These are phyloP conservation scores for Homarus gammarus DNA, from an alignment of 2,888 invertebrate species.

Conservation along the genomic window DNA sequence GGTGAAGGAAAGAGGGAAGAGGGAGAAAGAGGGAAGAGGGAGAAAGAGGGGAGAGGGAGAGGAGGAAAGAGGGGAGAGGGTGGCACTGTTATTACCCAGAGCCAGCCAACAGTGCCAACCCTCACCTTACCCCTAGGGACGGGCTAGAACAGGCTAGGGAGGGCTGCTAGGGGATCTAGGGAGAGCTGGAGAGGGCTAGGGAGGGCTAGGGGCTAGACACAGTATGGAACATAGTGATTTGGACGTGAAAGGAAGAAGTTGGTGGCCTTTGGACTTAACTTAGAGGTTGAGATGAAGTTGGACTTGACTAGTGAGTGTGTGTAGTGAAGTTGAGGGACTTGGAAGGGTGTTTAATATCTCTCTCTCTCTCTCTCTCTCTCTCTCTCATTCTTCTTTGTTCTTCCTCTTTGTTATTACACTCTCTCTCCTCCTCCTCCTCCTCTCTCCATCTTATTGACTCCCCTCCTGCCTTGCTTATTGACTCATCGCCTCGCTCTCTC, in stretches of 20 bases:
- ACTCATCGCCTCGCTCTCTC: neutral
- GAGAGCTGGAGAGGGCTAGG: too few species aligned
- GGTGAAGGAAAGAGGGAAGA: neutral
- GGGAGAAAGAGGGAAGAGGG: too few species aligned
- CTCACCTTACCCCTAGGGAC: neutral
- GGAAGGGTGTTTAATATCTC: too few species aligned
- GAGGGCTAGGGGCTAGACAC: too few species aligned
- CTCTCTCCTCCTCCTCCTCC: neutral
- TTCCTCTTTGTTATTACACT: conserved; percentile 27
- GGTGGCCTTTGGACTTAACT: too few species aligned
- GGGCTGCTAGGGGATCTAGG: too few species aligned
- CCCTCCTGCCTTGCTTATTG: neutral
- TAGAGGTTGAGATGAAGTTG: too few species aligned
- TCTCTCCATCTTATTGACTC: neutral
- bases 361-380: conserved; percentile 9
- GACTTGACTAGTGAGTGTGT: too few species aligned
- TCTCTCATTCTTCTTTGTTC: conserved; percentile 25
- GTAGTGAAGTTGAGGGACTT: too few species aligned
- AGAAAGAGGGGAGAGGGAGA: too few species aligned
- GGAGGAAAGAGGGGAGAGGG: neutral
- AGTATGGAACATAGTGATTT: too few species aligned
- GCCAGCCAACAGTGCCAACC: neutral
- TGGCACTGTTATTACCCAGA: conserved; percentile 21
- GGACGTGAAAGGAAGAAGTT: too few species aligned
- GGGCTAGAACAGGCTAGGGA: neutral